Percentiles rank a stretch among this genome's conserved stretches.
Evolutionary conservation across 2,888 invertebrate genomes (phyloP).

Genomic region (Nomada ruficornis): DNA sequence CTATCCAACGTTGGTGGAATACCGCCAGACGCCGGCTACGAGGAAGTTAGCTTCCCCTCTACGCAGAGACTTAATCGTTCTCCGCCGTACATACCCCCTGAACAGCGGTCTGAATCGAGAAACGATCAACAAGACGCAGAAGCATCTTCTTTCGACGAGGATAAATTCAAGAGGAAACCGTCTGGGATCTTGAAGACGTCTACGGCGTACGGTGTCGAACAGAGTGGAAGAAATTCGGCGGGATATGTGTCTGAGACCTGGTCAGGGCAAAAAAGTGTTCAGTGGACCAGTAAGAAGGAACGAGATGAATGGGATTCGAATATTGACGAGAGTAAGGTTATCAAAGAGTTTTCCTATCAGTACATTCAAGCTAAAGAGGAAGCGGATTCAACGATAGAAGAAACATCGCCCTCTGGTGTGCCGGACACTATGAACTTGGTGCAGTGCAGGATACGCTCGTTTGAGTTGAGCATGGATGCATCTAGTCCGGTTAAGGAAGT

Average conservation of each 20-base stretch:
- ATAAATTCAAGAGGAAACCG: slow-evolving; percentile 70
- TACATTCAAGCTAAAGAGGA: slow-evolving; percentile 79
- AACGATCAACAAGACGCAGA: slow-evolving; percentile 43
- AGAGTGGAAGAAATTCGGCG: slow-evolving; percentile 39
- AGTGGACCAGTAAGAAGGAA: slow-evolving; percentile 76
- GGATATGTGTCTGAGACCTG: slow-evolving; percentile 74
- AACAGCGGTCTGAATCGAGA: slow-evolving; percentile 18
- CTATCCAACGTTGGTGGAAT: slow-evolving; percentile 67
- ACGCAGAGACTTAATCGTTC: slow-evolving; percentile 38
- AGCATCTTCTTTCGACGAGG: slow-evolving; percentile 36
- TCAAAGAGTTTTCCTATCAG: slow-evolving; percentile 84
- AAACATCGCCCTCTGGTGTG: neutral
- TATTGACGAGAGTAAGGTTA: slow-evolving; percentile 81
- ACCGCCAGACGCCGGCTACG: slow-evolving; percentile 80
- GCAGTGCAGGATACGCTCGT: slow-evolving; percentile 79
- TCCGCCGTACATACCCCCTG: slow-evolving; percentile 17
- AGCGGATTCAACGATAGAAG: neutral
- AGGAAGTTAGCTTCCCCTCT: slow-evolving; percentile 73
- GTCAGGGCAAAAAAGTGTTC: slow-evolving; percentile 76
- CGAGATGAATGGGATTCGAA: slow-evolving; percentile 78
- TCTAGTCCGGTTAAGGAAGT: slow-evolving; percentile 73
- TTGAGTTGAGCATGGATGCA: slow-evolving; percentile 75
- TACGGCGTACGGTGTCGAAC: slow-evolving; percentile 67
- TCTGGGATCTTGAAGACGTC: slow-evolving; percentile 78
- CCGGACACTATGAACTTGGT: slow-evolving; percentile 74